Base-by-base conservation (phyloP, 2,888 invertebrate species). In the Drosophila anomelani region DNA sequence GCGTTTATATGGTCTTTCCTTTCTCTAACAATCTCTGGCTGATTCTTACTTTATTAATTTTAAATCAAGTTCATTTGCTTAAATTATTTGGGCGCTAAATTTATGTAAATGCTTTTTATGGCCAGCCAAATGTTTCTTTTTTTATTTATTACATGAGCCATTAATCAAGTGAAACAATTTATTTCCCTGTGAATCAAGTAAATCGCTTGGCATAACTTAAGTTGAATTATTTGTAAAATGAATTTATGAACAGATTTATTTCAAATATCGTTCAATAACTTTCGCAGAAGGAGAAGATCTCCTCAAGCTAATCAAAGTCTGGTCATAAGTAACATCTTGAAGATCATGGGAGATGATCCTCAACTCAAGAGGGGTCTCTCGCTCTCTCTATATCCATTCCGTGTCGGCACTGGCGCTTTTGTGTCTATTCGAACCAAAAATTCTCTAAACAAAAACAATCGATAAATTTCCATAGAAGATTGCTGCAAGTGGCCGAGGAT, bases 381-480 rank as follows among this genome's bases (percentile, higher is more conserved):
- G n/a, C 46, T 29, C 36, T 8, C 8, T 13, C 17, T 17, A 44
- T 10, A 9, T 23, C 17, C 38, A 32, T 36, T 17, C 10, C 41
- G 9, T 47, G 57, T 75, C 59, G 64, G 61, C 81, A 39, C 83
- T 91, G 92, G 92, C 91, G 91, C 91, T 92, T 91, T 91, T 87
- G 89, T 91, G 91, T 91, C 91, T 91, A 81, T 88, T 83, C 81
- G 82, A 83, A 60, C 57, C 62, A 64, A 68, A 43, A 57, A 63
- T 69, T 68, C 75, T 78, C 75, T 83, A 88, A 88, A 86, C 79
- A 88, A 88, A 88, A 89, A 89, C 88, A 84, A 89, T 86, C 88
- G 86, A 86, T 88, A 89, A 86, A 88, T 89, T 83, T 73, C 75
- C 84, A 68, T 53, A 76, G 88, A 75, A 85, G 86, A 88, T 88